A percentile compares a stretch with the other conserved stretches of the same genome.
Conservation (phyloP, 2,888 invertebrate species). For the Drosophila macrospina region DNA sequence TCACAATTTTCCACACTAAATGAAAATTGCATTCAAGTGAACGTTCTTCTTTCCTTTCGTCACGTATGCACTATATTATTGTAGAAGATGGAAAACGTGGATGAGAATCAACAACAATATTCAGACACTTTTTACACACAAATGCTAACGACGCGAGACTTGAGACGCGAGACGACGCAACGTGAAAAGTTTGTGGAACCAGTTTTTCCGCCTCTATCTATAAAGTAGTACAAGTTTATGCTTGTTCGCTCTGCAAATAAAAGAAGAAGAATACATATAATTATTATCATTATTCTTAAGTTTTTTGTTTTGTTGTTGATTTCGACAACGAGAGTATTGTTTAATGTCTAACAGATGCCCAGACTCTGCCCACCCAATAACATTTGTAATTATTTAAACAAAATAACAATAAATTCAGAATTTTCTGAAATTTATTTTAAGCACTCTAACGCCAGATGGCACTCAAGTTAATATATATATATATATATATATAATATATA, state of each 20-base stretch:
- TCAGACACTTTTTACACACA: conserved; percentile 50
- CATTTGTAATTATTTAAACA: conserved; percentile 11
- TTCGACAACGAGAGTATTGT: conserved; percentile 27
- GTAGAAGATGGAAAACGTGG: conserved; percentile 9
- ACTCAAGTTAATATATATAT: not conserved
- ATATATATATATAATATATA: not conserved
- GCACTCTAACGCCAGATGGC: conserved; percentile 17
- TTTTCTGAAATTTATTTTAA: conserved; percentile 11
- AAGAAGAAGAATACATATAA: conserved; percentile 22
- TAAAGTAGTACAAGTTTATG: conserved; percentile 28
- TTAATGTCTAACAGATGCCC: conserved; percentile 41
- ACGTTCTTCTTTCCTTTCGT: conserved; percentile 40
- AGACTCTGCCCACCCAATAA: too few species aligned
- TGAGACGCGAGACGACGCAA: conserved; percentile 10
- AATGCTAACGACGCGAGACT: conserved; percentile 29
- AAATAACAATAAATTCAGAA: conserved; percentile 1
- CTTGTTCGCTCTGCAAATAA: conserved; percentile 49
- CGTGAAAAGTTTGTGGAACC: conserved; percentile 1
- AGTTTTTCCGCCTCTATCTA: not conserved
- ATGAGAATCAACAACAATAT: conserved; percentile 13
- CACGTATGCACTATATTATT: conserved; percentile 37
- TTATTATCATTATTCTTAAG: conserved; percentile 6
- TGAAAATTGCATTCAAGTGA: conserved; percentile 69
- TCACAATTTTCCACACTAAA: conserved; percentile 65
- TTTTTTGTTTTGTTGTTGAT: conserved; percentile 21